Evolutionary conservation across 2,888 invertebrate species (phyloP).

Genomic region (Abrostola triplasia): DNA sequence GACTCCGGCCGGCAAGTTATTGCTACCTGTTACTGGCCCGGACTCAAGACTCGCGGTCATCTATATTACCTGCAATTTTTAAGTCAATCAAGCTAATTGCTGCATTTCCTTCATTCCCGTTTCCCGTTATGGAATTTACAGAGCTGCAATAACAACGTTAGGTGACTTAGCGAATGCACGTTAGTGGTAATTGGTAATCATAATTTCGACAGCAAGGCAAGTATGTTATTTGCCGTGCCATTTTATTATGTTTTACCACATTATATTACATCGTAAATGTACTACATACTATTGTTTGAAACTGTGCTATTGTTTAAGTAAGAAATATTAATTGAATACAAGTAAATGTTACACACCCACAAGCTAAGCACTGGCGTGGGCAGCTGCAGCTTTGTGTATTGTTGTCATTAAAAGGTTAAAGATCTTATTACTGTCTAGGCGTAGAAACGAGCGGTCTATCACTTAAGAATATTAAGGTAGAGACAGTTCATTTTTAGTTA

Average conservation of each 20-base stretch:
- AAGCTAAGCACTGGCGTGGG: conserved; percentile 21
- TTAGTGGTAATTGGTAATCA: too few species aligned
- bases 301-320: too few species aligned
- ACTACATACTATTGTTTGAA: too few species aligned
- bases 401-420: conserved; percentile 35
- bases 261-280: too few species aligned
- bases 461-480: neutral
- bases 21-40: conserved; percentile 61
- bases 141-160: neutral
- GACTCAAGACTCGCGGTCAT: conserved; percentile 49
- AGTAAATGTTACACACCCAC: neutral
- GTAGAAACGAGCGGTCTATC: conserved; percentile 2
- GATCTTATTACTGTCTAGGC: conserved; percentile 22
- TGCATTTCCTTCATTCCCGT: conserved; percentile 13
- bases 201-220: too few species aligned
- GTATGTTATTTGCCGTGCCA: too few species aligned
- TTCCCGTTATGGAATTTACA: conserved; percentile 5
- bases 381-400: conserved; percentile 23
- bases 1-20: conserved; percentile 60
- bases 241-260: too few species aligned
- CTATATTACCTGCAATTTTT: conserved; percentile 49
- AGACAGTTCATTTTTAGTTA: too few species aligned
- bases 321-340: conserved; percentile 4
- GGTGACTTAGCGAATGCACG: neutral
- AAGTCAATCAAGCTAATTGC: conserved; percentile 26